Evolutionary conservation across 2,888 invertebrate genomes (phyloP).

Genomic region (Drosophila setosimentum): DNA sequence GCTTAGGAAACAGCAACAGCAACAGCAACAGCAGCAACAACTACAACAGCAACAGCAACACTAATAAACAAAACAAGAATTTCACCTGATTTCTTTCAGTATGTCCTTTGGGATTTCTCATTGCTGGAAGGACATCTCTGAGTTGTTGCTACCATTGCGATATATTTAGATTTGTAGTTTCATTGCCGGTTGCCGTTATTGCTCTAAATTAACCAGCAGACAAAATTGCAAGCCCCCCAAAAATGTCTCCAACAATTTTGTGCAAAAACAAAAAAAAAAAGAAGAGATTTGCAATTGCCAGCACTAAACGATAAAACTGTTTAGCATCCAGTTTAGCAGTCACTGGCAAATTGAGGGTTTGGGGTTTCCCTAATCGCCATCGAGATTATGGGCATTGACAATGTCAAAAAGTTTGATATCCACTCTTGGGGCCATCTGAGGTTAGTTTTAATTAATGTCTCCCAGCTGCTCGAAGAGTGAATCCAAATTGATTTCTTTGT

Average conservation of each 20-base stretch:
- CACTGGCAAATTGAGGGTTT: conserved; percentile 30
- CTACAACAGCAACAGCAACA: conserved; percentile 17
- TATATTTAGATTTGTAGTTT: conserved; percentile 44
- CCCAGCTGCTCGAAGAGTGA: conserved; percentile 3
- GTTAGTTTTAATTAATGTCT: background rate
- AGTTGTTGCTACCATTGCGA: conserved; percentile 36
- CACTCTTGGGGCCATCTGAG: background rate
- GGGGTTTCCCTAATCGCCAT: conserved; percentile 5
- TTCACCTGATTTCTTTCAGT: conserved; percentile 69
- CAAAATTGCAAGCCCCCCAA: background rate
- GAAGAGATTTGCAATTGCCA: conserved; percentile 37
- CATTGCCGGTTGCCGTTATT: conserved; percentile 56
- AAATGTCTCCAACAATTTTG: background rate
- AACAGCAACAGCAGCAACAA: conserved; percentile 19
- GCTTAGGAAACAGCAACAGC: conserved; percentile 40
- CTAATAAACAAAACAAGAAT: conserved; percentile 39
- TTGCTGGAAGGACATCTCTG: conserved; percentile 30
- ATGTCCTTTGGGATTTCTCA: conserved; percentile 5
- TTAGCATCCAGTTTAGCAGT: conserved; percentile 19
- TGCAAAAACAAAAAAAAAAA: background rate
- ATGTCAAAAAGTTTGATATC: background rate
- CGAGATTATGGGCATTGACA: conserved; percentile 9
- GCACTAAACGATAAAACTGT: conserved; percentile 29
- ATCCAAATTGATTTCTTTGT: conserved; percentile 11
- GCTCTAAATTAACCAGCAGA: conserved; percentile 68